Base-by-base conservation (phyloP, 2,113 vertebrate species). In the Tapirus terrestris region DNA sequence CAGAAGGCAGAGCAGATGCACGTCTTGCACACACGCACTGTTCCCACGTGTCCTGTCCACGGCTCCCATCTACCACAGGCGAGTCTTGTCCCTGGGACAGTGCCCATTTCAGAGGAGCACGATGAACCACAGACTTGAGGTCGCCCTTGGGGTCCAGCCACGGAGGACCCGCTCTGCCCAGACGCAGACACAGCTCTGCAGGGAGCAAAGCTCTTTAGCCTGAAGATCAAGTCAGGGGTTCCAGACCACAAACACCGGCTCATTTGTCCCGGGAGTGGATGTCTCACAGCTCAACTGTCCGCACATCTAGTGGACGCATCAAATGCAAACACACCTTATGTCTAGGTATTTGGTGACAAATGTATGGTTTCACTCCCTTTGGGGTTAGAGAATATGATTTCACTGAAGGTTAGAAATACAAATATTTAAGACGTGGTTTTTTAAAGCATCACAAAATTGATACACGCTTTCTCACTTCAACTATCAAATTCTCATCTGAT, bases 11-110 rank as follows among this genome's bases (percentile, higher is more conserved):
- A 63, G 33, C 4, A 10, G 9, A 0, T 0, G 8, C 13, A 13
- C 1, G 20, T 6, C 21, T 6, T 2, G 2, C 1, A 11, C 20
- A 27, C 14, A 12, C 0, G 8, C 2, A 3, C 17, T 9, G 14
- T 8, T 13, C 29, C 36, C 10, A 0, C 4, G 16, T 2, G 16
- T 5, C 39, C 29, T 56, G 75, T 27, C 36, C 36, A 20, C 12
- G 7, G 11, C 43, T 8, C 1, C 48, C 3, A 0, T 60, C 76
- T 1, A 1, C 14, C n/a, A 29, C 0, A 53, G 5, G 10, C 39
- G 3, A 21, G 23, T 2, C 21, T 21, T 31, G 6, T 10, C 29
- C 45, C 16, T 6, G 0, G 21, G 4, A 36, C 63, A 61, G 6
- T 5, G 7, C 39, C 4, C 2, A 4, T n/a, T 65, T 60, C 12